These are phyloP conservation scores for Luidia sarsii DNA, from an alignment of 53 echinoderm and acorn worm genomes.

Conservation along the genomic window DNA sequence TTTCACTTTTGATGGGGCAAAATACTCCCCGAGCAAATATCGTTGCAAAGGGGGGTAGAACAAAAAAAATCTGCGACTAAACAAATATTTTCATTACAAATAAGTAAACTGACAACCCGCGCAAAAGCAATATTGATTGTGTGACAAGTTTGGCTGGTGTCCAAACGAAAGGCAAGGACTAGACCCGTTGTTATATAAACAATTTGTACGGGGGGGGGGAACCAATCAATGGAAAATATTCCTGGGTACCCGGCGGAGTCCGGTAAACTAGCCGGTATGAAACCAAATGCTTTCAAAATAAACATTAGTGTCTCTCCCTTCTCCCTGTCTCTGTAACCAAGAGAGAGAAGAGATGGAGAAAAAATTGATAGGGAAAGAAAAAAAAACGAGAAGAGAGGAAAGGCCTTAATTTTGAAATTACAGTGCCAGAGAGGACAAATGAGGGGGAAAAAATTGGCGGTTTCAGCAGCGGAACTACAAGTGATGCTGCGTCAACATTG, in stretches of 20 bases:
- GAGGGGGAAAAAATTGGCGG: background rate
- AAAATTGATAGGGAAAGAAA: too few species aligned
- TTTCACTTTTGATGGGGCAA: too few species aligned
- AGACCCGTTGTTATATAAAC: conserved; percentile 20
- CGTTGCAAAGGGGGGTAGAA: too few species aligned
- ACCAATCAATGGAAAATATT: conserved; percentile 25
- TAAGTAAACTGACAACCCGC: background rate
- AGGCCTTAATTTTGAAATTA: conserved; percentile 19
- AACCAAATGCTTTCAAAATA: conserved; percentile 29
- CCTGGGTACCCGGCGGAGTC: background rate
- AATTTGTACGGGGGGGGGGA: background rate
- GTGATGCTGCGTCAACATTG: conserved; percentile 33
- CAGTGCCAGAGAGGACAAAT: background rate
- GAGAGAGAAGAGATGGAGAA: too few species aligned
- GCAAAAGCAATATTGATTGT: conserved; percentile 30
- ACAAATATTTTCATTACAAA: conserved; percentile 26
- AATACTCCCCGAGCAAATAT: too few species aligned
- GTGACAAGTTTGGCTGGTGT: conserved; percentile 9
- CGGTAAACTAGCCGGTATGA: conserved; percentile 3
- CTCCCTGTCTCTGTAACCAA: too few species aligned
- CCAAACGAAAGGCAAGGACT: background rate
- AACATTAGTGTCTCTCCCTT: conserved; percentile 26
- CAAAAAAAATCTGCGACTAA: background rate
- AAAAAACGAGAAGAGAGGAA: conserved; percentile 1
- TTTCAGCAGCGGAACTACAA: background rate